Evolutionary conservation across 1,140 invertebrate species (phyloP).

Genomic region (Adoxophyes honmai): DNA sequence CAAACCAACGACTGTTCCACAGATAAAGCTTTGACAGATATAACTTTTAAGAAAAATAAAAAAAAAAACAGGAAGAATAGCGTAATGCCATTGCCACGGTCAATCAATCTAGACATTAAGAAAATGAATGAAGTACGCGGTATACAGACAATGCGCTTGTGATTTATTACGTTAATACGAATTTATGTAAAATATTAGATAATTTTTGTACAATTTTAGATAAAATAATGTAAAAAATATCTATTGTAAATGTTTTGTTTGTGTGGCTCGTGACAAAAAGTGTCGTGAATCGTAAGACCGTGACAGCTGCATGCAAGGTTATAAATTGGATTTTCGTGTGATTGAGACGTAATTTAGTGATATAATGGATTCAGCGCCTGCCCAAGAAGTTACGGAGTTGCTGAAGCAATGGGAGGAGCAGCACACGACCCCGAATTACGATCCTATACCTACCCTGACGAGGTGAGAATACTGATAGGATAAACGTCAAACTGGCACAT

Average conservation of each 20-base stretch:
- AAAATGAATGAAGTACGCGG: slow-evolving; percentile 25
- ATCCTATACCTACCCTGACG: slow-evolving; percentile 82
- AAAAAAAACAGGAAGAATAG: no score
- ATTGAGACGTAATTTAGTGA: background rate
- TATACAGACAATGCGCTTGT: slow-evolving; percentile 25
- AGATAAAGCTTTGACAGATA: no score
- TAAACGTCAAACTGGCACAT: slow-evolving; percentile 35
- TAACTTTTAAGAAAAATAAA: no score
- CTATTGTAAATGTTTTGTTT: background rate
- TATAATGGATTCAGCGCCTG: slow-evolving; percentile 65
- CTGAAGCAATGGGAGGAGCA: slow-evolving; percentile 87
- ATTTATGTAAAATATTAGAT: slow-evolving; percentile 28
- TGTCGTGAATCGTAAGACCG: background rate
- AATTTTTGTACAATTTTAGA: slow-evolving; percentile 25
- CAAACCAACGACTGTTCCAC: no score
- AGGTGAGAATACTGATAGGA: slow-evolving; percentile 63
- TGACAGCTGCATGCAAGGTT: slow-evolving; percentile 10
- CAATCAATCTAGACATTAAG: background rate
- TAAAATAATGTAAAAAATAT: slow-evolving; percentile 21
- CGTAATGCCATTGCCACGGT: no score
- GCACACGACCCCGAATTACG: slow-evolving; percentile 79
- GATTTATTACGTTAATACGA: slow-evolving; percentile 20
- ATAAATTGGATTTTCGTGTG: slow-evolving; percentile 10
- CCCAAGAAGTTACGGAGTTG: slow-evolving; percentile 81
- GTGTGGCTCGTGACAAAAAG: background rate